Evolutionary conservation across 2,888 invertebrate species (phyloP), one percentile per base, ranked within the genome.

Genomic region (Portevinia maculata): DNA sequence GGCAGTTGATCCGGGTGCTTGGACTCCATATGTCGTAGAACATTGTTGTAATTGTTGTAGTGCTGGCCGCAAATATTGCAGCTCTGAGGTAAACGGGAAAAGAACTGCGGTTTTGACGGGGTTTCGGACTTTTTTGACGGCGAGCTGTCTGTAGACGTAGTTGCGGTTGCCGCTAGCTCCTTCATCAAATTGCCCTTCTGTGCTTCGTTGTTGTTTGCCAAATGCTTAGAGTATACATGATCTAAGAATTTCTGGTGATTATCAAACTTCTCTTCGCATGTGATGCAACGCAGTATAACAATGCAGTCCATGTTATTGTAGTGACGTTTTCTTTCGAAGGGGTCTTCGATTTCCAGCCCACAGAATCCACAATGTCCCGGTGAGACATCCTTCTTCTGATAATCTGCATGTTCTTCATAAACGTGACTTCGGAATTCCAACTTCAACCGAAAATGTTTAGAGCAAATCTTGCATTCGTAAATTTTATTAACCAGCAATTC

Each of bases 251-350:
- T 88, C 69, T 90, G 89, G 84, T 91, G 90, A 39, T 89, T 89
- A 65, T 90, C 90, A 85, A 91, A 87, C 71, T 90, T 89, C 34
- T 89, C 89, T 13, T 90, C 89, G 75, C 91, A 91, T 11, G 90
- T 90, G 57, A 90, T 89, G 85, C 91, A 91, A 15, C 89, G 89
- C 37, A 91, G 69, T 4, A 88, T 88, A 1, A 90, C 90, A 85
- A 91, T 90, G 69, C 91, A 91, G 60, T 90, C 91, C 89, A 91
- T 90, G 74, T 91, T 91, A 64, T 90, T 91, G 79, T 90, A 90
- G 76, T 91, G 91, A 0, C 90, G 89, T n/a, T 90, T 90, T 1
- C 90, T 87, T 64, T 89, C 89, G 1, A 88, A 87, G 0, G 91
- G 88, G 87, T 91, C 91, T 28, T 89, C 89, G 83, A 91, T 88